Evolutionary conservation across 2,888 invertebrate species (phyloP).

Genomic region (Lasioglossum lativentre): DNA sequence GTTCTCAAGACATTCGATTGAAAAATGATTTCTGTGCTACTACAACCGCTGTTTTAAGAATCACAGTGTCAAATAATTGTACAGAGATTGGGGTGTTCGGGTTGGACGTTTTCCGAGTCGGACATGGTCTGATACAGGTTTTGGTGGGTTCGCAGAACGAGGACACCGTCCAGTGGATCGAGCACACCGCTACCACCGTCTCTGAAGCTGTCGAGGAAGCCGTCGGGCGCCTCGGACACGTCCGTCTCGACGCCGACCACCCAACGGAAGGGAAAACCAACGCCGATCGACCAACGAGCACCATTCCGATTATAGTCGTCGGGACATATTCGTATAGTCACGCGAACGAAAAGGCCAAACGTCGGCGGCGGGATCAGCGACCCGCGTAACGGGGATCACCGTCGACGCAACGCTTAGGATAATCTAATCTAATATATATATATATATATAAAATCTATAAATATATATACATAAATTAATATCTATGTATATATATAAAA

Average conservation of each 20-base stretch:
- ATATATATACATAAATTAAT: conserved; percentile 14
- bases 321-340: conserved; percentile 37
- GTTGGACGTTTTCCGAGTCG: neutral
- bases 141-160: conserved; percentile 86
- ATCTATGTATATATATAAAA: conserved; percentile 7
- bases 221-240: conserved; percentile 90
- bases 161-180: conserved; percentile 90
- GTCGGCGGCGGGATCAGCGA: conserved; percentile 18
- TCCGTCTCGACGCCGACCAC: conserved; percentile 85
- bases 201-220: conserved; percentile 88
- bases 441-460: conserved; percentile 13
- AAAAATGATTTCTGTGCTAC: neutral
- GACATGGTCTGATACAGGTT: neutral
- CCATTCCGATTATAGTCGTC: conserved; percentile 83
- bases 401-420: conserved; percentile 48
- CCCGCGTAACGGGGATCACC: conserved; percentile 9
- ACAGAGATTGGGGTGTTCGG: neutral
- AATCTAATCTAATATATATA: conserved; percentile 45
- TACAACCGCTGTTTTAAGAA: neutral
- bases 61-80: neutral
- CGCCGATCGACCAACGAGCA: conserved; percentile 84
- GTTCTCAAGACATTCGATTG: neutral
- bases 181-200: conserved; percentile 90
- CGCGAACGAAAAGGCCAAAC: conserved; percentile 39
- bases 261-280: conserved; percentile 84